These are phyloP conservation scores for Cordilura impudica DNA, from an alignment of 2,888 invertebrate species.

Conservation along the genomic window DNA sequence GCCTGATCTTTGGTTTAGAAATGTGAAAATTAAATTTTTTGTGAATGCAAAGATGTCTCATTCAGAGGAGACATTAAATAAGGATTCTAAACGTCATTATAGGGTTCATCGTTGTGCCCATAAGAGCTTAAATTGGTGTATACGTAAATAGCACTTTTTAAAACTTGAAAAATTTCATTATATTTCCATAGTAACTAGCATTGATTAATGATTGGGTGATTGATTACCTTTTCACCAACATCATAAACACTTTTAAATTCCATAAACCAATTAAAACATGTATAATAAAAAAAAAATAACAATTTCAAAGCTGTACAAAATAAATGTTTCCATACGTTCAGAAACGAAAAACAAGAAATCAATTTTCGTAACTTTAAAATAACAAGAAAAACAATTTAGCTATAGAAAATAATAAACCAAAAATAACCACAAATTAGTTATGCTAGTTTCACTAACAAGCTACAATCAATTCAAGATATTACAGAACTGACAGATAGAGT, in stretches of 20 bases:
- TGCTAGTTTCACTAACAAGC: slow-evolving; percentile 27
- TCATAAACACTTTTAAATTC: not conserved
- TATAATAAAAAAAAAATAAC: slow-evolving; percentile 28
- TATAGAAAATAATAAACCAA: not conserved
- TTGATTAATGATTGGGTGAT: not conserved
- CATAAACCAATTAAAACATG: slow-evolving; percentile 30
- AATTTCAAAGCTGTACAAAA: not conserved
- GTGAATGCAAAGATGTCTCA: too few relatives aligned
- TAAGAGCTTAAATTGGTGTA: too few relatives aligned
- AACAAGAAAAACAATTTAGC: slow-evolving; percentile 12
- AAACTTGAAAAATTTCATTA: too few relatives aligned
- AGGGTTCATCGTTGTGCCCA: too few relatives aligned
- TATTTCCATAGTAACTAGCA: too few relatives aligned
- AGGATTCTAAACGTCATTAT: too few relatives aligned
- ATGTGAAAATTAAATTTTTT: too few relatives aligned
- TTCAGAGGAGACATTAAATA: too few relatives aligned
- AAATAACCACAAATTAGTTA: slow-evolving; percentile 42
- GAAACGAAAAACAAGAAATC: not conserved
- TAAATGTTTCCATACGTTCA: not conserved
- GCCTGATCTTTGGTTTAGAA: too few relatives aligned
- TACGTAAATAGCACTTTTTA: too few relatives aligned
- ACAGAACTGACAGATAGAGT: not conserved
- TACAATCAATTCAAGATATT: slow-evolving; percentile 19
- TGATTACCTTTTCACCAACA: slow-evolving; percentile 8
- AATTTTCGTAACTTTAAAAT: slow-evolving; percentile 27